Base-by-base conservation (phyloP, 2,797 vertebrate species). In the Etheostoma perlongum region DNA sequence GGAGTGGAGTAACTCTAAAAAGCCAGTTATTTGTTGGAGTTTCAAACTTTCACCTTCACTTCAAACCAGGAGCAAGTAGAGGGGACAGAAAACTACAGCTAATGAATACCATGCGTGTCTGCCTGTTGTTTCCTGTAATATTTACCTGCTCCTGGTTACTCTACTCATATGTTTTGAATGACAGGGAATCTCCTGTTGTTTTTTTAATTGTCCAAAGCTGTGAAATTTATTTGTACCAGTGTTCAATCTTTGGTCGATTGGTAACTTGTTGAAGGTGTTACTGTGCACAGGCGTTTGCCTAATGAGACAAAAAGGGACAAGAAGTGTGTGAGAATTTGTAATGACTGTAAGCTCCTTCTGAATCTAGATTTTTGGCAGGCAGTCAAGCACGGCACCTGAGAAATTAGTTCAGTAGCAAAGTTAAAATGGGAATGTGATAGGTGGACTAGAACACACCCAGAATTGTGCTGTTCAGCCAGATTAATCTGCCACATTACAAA, bases 401-500 rank as follows among this genome's bases (percentile, higher is more conserved):
- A 74, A 70, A 68, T 61, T 12, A 58, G 58, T 48, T 65, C 7
- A 1, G 58, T 3, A 6, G 63, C 27, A 27, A 67, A 47, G 69
- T 79, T 54, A 19, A 70, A 75, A 55, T 30, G 51, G 72, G 68
- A 71, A 82, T 57, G 67, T 83, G 74, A 88, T 67, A 66, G 78
- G 82, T 83, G 54, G 70, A 74, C 82, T 40, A 48, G 71, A 79
- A 85, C 82, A 85, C 77, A 74, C 75, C 70, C 76, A 76, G 70
- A 76, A 72, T 54, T 62, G 62, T 47, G 49, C 66, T 40, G 48
- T 78, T 87, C 42, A 66, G 63, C 53, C 79, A 82, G 74, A 93
- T 91, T 89, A 85, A 93, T 93, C 89, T 76, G 75, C 72, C 72
- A 87, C 88, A 88, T 92, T 89, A 86, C 71, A 83, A 85, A 88